A percentile compares a stretch with the other conserved stretches of the same genome.
Evolutionary conservation across 1,140 invertebrate genomes (phyloP).

Genomic region (Drosophila micromelanica): DNA sequence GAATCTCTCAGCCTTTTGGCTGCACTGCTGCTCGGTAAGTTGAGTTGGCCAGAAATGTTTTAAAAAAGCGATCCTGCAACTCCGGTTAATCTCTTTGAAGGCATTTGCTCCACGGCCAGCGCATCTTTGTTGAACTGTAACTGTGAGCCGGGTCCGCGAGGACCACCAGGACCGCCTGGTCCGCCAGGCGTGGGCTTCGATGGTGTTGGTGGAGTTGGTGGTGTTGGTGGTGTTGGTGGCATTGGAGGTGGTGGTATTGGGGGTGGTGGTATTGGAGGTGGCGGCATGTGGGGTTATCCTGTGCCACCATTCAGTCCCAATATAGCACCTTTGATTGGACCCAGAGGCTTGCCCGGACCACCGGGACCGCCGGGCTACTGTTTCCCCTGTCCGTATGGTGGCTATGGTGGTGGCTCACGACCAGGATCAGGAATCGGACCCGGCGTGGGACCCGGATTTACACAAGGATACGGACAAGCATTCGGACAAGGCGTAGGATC

Average conservation of each 20-base stretch:
- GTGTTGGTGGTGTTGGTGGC: not conserved
- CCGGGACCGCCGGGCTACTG: conserved; percentile 61
- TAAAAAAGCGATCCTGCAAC: not conserved
- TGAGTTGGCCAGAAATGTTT: not conserved
- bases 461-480: not conserved
- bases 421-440: conserved; percentile 3
- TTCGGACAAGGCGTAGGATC: not conserved
- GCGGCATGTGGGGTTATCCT: conserved; percentile 22
- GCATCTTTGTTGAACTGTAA: conserved; percentile 62
- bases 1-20: conserved; percentile 14
- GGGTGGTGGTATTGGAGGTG: not conserved
- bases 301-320: conserved; percentile 20
- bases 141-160: conserved; percentile 60
- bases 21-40: conserved; percentile 48
- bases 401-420: not conserved
- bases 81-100: conserved; percentile 14
- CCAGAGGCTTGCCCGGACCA: conserved; percentile 44
- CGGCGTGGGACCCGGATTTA: not conserved
- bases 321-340: conserved; percentile 26
- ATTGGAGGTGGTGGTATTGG: not conserved
- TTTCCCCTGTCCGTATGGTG: conserved; percentile 38
- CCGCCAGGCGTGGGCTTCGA: conserved; percentile 11
- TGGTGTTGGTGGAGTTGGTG: not conserved
- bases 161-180: conserved; percentile 38
- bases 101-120: conserved; percentile 22